These are phyloP conservation scores for Crotalus helleri DNA, from an alignment of 2,113 vertebrate species.

Conservation along the genomic window DNA sequence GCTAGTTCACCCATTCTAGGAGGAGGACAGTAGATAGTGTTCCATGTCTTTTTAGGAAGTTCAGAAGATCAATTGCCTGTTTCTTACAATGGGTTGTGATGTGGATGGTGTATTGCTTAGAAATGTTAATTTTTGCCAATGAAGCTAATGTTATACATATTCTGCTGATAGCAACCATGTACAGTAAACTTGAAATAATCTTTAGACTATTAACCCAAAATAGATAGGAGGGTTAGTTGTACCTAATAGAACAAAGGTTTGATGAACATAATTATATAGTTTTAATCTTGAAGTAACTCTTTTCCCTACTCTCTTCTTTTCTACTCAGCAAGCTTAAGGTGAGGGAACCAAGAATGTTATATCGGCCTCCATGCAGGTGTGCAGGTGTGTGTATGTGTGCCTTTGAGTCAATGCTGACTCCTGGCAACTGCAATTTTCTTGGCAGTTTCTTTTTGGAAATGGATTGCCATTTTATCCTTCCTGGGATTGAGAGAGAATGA, in stretches of 20 bases:
- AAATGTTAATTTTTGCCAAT: neutral
- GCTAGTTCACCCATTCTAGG: constrained; percentile 1
- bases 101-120: neutral
- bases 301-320: neutral
- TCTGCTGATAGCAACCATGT: neutral
- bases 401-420: neutral
- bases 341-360: neutral
- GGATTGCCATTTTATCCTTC: neutral
- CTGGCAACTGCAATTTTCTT: neutral
- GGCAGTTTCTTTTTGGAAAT: neutral
- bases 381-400: neutral
- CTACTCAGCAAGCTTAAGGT: neutral
- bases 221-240: neutral
- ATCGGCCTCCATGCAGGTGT: neutral
- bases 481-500: neutral
- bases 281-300: neutral
- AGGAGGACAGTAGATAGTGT: neutral
- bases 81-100: neutral
- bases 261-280: neutral
- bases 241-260: neutral
- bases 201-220: neutral
- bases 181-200: neutral
- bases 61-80: neutral
- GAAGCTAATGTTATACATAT: neutral
- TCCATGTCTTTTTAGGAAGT: neutral